A percentile compares a stretch with the other conserved stretches of the same genome.
phyloP scores from a whole-genome alignment of 2,797 vertebrate species.

The Sebastes wilsoni region DNA sequence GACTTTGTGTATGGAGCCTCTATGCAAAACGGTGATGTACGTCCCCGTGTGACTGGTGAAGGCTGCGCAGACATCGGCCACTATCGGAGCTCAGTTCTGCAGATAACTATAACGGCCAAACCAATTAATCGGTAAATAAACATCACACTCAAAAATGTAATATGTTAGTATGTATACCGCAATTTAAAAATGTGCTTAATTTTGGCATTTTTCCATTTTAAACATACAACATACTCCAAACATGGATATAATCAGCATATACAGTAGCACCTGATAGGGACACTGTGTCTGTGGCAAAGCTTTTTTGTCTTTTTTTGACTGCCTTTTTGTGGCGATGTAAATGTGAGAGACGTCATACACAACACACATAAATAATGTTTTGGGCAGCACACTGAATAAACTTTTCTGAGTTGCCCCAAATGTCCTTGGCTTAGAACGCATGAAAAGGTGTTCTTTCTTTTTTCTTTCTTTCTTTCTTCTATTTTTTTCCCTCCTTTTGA shows the following conservation, averaged over 20 bases:
- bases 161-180: not conserved
- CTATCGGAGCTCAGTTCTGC: too few species aligned
- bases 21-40: too few species aligned
- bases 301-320: slow-evolving; percentile 14
- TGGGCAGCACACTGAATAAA: slow-evolving; percentile 56
- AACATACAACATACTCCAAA: not conserved
- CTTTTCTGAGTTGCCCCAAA: slow-evolving; percentile 68
- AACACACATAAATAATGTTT: slow-evolving; percentile 58
- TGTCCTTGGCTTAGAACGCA: slow-evolving; percentile 74
- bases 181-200: slow-evolving; percentile 17
- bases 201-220: slow-evolving; percentile 22
- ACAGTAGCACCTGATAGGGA: slow-evolving; percentile 1
- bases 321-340: slow-evolving; percentile 23
- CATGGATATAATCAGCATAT: not conserved
- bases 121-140: not conserved
- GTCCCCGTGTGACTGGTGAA: too few species aligned
- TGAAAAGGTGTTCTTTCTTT: slow-evolving; percentile 56
- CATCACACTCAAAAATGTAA: not conserved
- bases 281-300: not conserved
- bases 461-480: slow-evolving; percentile 15
- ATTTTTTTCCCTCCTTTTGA: slow-evolving; percentile 41
- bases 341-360: slow-evolving; percentile 28
- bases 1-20: too few species aligned
- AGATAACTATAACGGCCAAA: too few species aligned
- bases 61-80: too few species aligned